Conservation (phyloP, 2,888 invertebrate genomes). For the Pinctada fucata region DNA sequence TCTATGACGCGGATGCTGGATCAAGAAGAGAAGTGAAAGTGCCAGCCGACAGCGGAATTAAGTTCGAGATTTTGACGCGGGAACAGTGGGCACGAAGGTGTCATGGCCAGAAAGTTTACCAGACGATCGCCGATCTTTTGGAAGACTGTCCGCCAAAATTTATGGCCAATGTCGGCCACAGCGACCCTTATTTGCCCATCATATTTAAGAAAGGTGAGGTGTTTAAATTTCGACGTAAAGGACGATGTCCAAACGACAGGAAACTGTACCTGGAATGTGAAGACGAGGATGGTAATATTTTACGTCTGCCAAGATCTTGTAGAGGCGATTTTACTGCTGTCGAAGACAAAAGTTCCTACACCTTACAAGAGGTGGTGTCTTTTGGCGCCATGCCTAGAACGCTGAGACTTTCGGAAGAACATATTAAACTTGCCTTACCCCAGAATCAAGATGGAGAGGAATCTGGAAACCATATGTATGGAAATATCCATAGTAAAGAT, state of each 20-base stretch:
- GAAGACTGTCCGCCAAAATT: slow-evolving; percentile 65
- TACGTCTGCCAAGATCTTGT: slow-evolving; percentile 57
- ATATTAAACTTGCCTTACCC: slow-evolving; percentile 41
- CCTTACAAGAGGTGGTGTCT: slow-evolving; percentile 59
- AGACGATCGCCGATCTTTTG: slow-evolving; percentile 61
- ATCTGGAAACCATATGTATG: slow-evolving; percentile 36
- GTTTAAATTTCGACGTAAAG: slow-evolving; percentile 58
- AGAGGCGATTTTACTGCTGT: slow-evolving; percentile 61
- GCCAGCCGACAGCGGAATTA: slow-evolving; percentile 54
- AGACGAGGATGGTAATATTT: slow-evolving; percentile 55
- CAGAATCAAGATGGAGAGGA: slow-evolving; percentile 27
- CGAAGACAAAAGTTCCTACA: slow-evolving; percentile 57
- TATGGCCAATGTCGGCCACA: slow-evolving; percentile 60
- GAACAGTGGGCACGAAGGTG: slow-evolving; percentile 45
- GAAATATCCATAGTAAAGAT: slow-evolving; percentile 47
- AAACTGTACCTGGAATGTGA: slow-evolving; percentile 58
- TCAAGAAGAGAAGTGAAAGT: slow-evolving; percentile 53
- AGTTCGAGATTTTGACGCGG: slow-evolving; percentile 57
- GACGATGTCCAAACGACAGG: slow-evolving; percentile 47
- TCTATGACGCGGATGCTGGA: slow-evolving; percentile 55
- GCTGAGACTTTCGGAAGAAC: slow-evolving; percentile 54
- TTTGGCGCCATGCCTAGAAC: slow-evolving; percentile 60
- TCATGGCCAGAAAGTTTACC: slow-evolving; percentile 49
- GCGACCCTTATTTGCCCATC: slow-evolving; percentile 66
- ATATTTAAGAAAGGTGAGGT: slow-evolving; percentile 62